A percentile compares a stretch with the other conserved stretches of the same genome.
Conservation (phyloP, 2,888 invertebrate genomes). For the Eupithecia dodoneata region DNA sequence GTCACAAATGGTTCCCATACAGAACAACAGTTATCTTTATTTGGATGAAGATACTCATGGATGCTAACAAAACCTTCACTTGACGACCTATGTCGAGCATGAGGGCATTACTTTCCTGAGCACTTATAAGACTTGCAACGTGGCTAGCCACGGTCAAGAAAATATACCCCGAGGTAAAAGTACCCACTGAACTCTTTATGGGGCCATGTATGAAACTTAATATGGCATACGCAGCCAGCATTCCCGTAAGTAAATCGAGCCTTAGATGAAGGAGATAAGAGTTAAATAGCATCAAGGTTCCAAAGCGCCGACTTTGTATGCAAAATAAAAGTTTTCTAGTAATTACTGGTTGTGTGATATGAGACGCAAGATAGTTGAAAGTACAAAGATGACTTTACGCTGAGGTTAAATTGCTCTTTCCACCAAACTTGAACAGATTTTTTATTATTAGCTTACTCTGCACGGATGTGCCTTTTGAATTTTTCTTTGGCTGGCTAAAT, state of each 20-base stretch:
- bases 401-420: constrained; percentile 23
- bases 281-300: constrained; percentile 36
- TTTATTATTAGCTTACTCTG: not conserved
- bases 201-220: constrained; percentile 51
- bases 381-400: constrained; percentile 21
- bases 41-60: not conserved
- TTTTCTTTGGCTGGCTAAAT: not conserved
- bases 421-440: not conserved
- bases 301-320: constrained; percentile 38
- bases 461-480: not conserved
- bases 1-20: not conserved
- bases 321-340: constrained; percentile 35
- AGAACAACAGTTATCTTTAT: not conserved
- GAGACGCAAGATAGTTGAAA: constrained; percentile 28
- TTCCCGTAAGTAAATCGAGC: constrained; percentile 40
- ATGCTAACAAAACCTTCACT: constrained; percentile 4
- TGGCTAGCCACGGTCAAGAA: constrained; percentile 21
- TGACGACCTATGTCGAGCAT: constrained; percentile 36
- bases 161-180: constrained; percentile 25
- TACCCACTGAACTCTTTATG: constrained; percentile 43
- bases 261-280: constrained; percentile 41
- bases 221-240: constrained; percentile 44
- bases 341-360: constrained; percentile 34
- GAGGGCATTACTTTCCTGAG: constrained; percentile 20
- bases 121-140: constrained; percentile 22